These are phyloP conservation scores for Eriocheir sinensis DNA, from an alignment of 1,140 invertebrate genomes.

Conservation along the genomic window DNA sequence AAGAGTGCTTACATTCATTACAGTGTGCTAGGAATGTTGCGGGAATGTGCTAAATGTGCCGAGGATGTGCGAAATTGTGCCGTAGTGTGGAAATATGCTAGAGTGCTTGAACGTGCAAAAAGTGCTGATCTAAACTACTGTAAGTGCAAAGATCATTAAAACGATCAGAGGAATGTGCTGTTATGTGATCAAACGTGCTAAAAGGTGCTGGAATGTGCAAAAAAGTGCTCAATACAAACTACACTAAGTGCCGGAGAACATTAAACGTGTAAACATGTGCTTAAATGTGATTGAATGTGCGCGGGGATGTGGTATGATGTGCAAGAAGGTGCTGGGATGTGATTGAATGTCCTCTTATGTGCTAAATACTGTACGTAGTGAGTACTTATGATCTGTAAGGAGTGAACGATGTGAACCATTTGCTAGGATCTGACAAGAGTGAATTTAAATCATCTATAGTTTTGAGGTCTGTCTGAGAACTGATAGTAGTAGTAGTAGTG, in stretches of 20 bases:
- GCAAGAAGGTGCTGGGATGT: no score
- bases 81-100: no score
- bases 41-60: not conserved
- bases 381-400: not conserved
- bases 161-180: no score
- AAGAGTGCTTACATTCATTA: not conserved
- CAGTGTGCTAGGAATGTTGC: not conserved
- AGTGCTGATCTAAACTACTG: not conserved
- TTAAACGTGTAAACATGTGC: not conserved
- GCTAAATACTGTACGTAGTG: not conserved
- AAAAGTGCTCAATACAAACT: not conserved
- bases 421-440: no score
- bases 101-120: not conserved
- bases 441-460: no score
- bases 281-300: not conserved
- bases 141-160: not conserved
- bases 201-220: not conserved
- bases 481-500: no score
- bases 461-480: no score
- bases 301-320: not conserved
- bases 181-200: not conserved
- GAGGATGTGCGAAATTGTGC: not conserved
- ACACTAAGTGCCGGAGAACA: not conserved
- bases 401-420: no score
- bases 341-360: no score